Evolutionary conservation across 2,888 invertebrate genomes (phyloP), one percentile per base, ranked within the genome.

Genomic region (Didymodactylos carnosus): DNA sequence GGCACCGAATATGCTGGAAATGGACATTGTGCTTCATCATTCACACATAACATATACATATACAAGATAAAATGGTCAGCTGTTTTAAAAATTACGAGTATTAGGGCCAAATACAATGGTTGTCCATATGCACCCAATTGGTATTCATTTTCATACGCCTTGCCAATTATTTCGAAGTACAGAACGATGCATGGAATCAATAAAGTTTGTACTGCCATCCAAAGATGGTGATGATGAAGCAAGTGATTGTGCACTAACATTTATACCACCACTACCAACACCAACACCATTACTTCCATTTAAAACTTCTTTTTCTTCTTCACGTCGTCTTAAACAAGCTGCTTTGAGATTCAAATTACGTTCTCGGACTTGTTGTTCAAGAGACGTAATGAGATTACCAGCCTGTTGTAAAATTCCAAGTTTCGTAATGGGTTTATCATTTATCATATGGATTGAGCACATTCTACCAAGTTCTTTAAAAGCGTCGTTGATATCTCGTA

Each of bases 401-500:
- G 97, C 97, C 90, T 94, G 94, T 84, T 97, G 97, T 77, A 97
- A 88, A 78, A 97, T 94, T 79, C 94, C 94, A 75, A 97, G 87
- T 85, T 98, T 97, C 75, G 97, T 98, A 86, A 95, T 93, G 77
- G 94, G 94, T 85, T 97, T 94, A 84, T 94, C 95, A 76, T 91
- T 92, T 86, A 92, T 92, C 75, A 93, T 87, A 84, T 97, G 95
- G 79, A 93, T 90, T 89, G 93, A 92, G 83, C 94, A 94, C 94
- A 97, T 97, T 80, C 93, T 87, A 11, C 97, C 97, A 76, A 97
- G 87, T 86, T 98, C 97, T 85, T 97, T 98, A 77, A 97, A 88
- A 76, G 97, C 97, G 84, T 95, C 94, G 85, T 98, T 97, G 82
- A 97, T 97, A 84, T 97, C 97, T 79, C 95, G 88, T 84, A 98